Evolutionary conservation across 2,888 invertebrate genomes (phyloP), one percentile per base, ranked within the genome.

Genomic region (Muscina levida): DNA sequence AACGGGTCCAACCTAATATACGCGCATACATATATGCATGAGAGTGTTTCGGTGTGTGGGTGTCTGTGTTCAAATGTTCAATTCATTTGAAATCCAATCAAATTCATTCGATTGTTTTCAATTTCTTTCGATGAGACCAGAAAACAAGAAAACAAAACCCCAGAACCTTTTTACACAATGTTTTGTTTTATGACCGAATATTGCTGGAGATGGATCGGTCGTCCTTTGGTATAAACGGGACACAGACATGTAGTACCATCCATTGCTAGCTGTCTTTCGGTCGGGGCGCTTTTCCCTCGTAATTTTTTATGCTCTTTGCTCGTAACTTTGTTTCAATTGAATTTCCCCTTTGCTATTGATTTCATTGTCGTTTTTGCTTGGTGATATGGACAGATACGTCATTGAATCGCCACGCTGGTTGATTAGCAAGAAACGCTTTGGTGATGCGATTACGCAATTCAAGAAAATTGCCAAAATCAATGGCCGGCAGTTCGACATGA

Each of bases 371-470:
- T 65, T 46, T 72, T 56, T 6, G n/a, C 53, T 62, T 56, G 15
- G n/a, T 51, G 57, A 11, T 56, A 71, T 68, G 68, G 66, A 74
- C 84, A 93, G 93, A 88, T 92, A 91, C 84, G 90, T 93, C 85
- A 92, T 93, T 80, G 94, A 94, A 90, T 94, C 94, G 56, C 94
- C 94, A 2, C 91, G 93, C 79, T 94, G 94, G 94, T 90, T 93
- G 83, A 92, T 92, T 87, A 91, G 92, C 81, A 91, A 91, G 85
- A 92, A 91, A 48, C 91, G 91, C 82, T 89, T 91, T 53, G 88
- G 90, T 83, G 88, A 90, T 79, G 92, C 93, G 82, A 84, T 92
- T 56, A 88, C 88, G 57, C 90, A 91, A 85, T 88, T 94, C 74
- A 91, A 91, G 85, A 89, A 89, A 84, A 93, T 94, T 77, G 93